Conservation (phyloP, 2,113 vertebrate genomes). For the Herpetotheres cachinnans region DNA sequence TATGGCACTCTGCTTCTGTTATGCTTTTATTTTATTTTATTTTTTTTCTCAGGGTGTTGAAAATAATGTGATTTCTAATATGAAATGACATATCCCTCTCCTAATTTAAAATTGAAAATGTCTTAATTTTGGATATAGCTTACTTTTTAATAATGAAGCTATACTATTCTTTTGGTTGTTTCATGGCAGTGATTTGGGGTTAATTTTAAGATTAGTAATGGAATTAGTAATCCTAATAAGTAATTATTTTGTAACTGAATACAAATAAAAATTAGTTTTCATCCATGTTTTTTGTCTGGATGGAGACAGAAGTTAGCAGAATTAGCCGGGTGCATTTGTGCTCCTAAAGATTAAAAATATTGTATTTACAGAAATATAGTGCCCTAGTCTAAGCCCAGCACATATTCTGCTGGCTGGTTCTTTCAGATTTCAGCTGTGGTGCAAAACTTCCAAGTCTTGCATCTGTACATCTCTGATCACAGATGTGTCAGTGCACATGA, state of each 20-base stretch:
- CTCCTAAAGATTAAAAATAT: neutral
- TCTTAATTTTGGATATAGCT: neutral
- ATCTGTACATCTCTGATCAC: neutral
- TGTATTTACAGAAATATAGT: neutral
- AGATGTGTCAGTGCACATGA: accelerated
- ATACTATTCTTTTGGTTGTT: neutral
- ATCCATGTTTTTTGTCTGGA: neutral
- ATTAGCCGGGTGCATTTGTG: neutral
- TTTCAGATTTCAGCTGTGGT: neutral
- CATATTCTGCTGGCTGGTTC: neutral
- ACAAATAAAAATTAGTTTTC: neutral
- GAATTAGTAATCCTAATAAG: neutral
- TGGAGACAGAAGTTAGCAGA: neutral
- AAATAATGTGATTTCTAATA: neutral
- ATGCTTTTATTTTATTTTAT: neutral
- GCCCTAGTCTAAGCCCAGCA: neutral
- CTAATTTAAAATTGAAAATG: neutral
- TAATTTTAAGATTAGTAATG: neutral
- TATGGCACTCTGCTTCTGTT: neutral
- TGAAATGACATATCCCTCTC: neutral
- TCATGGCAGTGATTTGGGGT: neutral
- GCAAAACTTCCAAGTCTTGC: neutral
- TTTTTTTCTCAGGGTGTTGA: neutral
- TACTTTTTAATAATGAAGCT: neutral
- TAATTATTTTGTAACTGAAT: neutral